Conservation (phyloP, 30 jellyfish, hydroid and myxozoan genomes). For the Aurelia aurita region DNA sequence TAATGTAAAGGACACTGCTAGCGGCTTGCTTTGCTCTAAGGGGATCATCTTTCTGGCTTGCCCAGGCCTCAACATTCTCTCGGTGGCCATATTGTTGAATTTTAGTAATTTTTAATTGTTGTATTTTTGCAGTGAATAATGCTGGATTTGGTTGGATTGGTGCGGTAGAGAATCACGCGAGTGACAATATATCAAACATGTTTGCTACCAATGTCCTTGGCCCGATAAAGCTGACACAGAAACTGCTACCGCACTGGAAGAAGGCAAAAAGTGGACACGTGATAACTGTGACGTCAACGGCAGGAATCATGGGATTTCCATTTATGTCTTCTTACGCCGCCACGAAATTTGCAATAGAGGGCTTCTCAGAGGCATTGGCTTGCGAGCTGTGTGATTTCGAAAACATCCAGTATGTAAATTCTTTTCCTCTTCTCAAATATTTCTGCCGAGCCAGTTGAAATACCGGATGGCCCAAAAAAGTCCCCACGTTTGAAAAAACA, state of each 20-base stretch:
- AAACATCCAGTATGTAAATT: too few species aligned
- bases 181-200: constrained; percentile 12
- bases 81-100: not conserved
- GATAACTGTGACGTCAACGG: constrained; percentile 42
- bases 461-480: too few species aligned
- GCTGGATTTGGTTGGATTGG: constrained; percentile 71
- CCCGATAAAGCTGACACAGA: constrained; percentile 42
- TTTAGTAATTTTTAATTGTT: not conserved
- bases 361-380: constrained; percentile 48
- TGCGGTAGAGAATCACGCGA: constrained; percentile 20
- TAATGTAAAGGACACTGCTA: too few species aligned
- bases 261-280: constrained; percentile 41
- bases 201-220: constrained; percentile 63
- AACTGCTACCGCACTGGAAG: constrained; percentile 65
- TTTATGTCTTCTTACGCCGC: constrained; percentile 30
- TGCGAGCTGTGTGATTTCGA: not conserved
- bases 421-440: too few species aligned
- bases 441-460: too few species aligned
- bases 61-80: too few species aligned
- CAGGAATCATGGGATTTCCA: constrained; percentile 57
- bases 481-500: too few species aligned
- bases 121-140: constrained; percentile 55
- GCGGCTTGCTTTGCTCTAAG: not conserved
- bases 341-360: constrained; percentile 64
- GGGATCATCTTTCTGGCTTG: too few species aligned